phyloP scores from a whole-genome alignment of 2,113 vertebrate species.

The Phyllopteryx taeniolatus region DNA sequence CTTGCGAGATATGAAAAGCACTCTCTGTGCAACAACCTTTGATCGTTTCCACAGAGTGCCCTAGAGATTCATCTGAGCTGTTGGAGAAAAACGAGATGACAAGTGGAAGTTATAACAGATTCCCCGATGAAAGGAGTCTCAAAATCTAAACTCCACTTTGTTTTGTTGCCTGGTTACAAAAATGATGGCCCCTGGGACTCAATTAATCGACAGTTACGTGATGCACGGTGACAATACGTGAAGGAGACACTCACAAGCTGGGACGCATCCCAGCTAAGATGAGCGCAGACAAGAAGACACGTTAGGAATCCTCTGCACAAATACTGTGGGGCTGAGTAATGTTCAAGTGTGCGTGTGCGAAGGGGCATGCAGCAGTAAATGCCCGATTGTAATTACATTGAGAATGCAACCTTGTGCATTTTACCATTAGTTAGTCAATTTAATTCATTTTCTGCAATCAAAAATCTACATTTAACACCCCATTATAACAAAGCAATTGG shows the following conservation, averaged over 20 bases:
- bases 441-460: not conserved
- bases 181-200: not conserved
- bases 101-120: not conserved
- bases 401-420: not conserved
- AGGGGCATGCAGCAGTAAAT: not conserved
- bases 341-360: not conserved
- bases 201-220: not conserved
- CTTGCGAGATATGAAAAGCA: not conserved
- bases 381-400: not conserved
- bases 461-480: not conserved
- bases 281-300: conserved; percentile 28
- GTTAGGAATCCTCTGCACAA: conserved; percentile 43
- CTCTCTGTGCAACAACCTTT: not conserved
- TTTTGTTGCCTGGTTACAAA: not conserved
- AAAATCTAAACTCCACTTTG: not conserved
- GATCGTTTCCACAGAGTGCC: not conserved
- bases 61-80: conserved; percentile 57
- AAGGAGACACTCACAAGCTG: conserved; percentile 32
- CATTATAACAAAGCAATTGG: too few species aligned
- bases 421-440: not conserved
- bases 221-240: conserved; percentile 10
- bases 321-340: conserved; percentile 56
- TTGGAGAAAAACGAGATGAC: conserved; percentile 6
- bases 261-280: conserved; percentile 38
- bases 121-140: conserved; percentile 2